Evolutionary conservation across 1,140 invertebrate genomes (phyloP).

Genomic region (Neodiprion fabricii): DNA sequence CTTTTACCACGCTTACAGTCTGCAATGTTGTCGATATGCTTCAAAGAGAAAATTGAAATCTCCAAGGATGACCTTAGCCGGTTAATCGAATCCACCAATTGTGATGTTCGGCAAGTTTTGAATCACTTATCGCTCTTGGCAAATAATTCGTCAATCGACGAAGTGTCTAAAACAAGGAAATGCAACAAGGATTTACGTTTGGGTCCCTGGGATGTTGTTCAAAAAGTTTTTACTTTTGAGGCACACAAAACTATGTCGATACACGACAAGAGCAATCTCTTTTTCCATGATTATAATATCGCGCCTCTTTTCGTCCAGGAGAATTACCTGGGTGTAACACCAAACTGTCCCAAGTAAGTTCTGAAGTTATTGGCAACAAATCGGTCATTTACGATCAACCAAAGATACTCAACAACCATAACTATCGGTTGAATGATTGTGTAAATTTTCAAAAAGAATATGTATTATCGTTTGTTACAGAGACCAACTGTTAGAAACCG

Average conservation of each 20-base stretch:
- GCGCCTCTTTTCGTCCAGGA: slow-evolving; percentile 97
- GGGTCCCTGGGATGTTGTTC: slow-evolving; percentile 93
- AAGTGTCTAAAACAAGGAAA: slow-evolving; percentile 61
- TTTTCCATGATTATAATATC: slow-evolving; percentile 97
- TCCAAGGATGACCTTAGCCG: slow-evolving; percentile 77
- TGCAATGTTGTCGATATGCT: slow-evolving; percentile 89
- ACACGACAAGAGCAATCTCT: slow-evolving; percentile 88
- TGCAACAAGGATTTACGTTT: slow-evolving; percentile 85
- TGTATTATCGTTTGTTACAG: slow-evolving; percentile 44
- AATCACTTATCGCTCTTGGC: slow-evolving; percentile 86
- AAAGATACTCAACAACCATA: not conserved
- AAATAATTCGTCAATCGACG: slow-evolving; percentile 63
- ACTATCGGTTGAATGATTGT: slow-evolving; percentile 17
- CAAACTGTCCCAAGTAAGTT: slow-evolving; percentile 71
- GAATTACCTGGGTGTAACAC: slow-evolving; percentile 86
- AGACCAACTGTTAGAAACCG: slow-evolving; percentile 67
- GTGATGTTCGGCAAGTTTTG: slow-evolving; percentile 92
- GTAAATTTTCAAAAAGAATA: slow-evolving; percentile 24
- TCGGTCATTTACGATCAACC: not conserved
- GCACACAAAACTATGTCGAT: slow-evolving; percentile 85
- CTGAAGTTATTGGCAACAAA: not conserved
- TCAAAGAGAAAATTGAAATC: slow-evolving; percentile 90
- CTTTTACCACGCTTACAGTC: slow-evolving; percentile 64
- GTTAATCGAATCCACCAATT: slow-evolving; percentile 87
- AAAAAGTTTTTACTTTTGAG: slow-evolving; percentile 85